Conservation (phyloP, 2,888 invertebrate species). For the Xylota sylvarum region DNA sequence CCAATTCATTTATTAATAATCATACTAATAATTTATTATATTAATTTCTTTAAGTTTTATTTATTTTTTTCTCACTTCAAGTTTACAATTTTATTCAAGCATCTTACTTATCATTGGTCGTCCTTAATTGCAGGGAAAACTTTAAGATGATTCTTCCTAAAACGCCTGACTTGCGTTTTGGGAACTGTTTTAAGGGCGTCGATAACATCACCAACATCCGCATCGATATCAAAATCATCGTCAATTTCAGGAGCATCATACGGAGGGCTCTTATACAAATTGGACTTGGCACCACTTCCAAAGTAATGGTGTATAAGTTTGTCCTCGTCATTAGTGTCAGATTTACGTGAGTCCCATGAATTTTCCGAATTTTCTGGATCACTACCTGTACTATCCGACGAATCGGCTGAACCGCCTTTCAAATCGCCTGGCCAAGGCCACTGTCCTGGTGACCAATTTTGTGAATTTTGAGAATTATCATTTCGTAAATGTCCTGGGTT, state of each 20-base stretch:
- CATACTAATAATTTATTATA: too few relatives aligned
- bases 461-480: neutral
- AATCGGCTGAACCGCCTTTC: too few relatives aligned
- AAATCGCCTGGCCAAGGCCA: slow-evolving; percentile 6
- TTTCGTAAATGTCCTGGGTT: neutral
- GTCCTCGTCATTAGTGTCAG: neutral
- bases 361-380: neutral
- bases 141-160: slow-evolving; percentile 8
- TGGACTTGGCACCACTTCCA: slow-evolving; percentile 24
- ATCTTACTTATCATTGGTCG: neutral
- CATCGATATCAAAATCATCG: slow-evolving; percentile 12
- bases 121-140: neutral
- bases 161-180: slow-evolving; percentile 2
- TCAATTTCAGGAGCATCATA: slow-evolving; percentile 18
- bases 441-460: neutral
- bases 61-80: neutral
- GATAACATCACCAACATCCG: slow-evolving; percentile 1
- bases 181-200: slow-evolving; percentile 5
- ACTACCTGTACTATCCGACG: too few relatives aligned
- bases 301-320: slow-evolving; percentile 27
- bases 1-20: too few relatives aligned
- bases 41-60: neutral
- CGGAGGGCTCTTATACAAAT: neutral
- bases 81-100: neutral
- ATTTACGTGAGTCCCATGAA: neutral